phyloP scores from a whole-genome alignment of 2,113 vertebrate genomes.

The Cololabis saira region DNA sequence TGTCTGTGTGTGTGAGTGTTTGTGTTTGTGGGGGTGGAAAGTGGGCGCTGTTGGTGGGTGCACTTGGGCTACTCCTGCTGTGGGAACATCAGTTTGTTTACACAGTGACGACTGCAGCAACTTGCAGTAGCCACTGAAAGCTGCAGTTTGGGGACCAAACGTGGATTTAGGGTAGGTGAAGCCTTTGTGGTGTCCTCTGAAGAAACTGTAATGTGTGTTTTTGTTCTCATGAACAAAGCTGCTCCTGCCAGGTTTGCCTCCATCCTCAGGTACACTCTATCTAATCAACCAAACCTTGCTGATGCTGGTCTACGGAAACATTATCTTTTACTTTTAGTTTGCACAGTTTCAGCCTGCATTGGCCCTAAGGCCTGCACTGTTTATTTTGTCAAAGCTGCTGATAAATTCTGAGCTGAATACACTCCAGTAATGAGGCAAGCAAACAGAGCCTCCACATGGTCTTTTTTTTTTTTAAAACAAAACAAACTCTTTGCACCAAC shows the following conservation, averaged over 20 bases:
- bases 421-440: conserved; percentile 58
- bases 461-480: conserved; percentile 9
- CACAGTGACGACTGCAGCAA: conserved; percentile 1
- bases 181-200: neutral
- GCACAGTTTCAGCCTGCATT: conserved; percentile 68
- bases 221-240: conserved; percentile 4
- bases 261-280: conserved; percentile 61
- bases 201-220: neutral
- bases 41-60: conserved; percentile 35
- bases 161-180: neutral
- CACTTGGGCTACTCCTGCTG: neutral
- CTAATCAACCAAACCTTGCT: conserved; percentile 72
- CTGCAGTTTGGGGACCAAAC: neutral
- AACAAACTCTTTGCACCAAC: conserved; percentile 26
- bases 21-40: conserved; percentile 21
- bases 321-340: conserved; percentile 67
- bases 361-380: conserved; percentile 58
- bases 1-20: conserved; percentile 30
- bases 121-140: neutral
- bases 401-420: conserved; percentile 63
- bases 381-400: conserved; percentile 66
- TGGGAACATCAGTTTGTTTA: conserved; percentile 17
- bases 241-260: conserved; percentile 62
- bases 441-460: conserved; percentile 39
- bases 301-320: conserved; percentile 65